Conservation (phyloP, 1,140 invertebrate species). For the Drosophila pachea region DNA sequence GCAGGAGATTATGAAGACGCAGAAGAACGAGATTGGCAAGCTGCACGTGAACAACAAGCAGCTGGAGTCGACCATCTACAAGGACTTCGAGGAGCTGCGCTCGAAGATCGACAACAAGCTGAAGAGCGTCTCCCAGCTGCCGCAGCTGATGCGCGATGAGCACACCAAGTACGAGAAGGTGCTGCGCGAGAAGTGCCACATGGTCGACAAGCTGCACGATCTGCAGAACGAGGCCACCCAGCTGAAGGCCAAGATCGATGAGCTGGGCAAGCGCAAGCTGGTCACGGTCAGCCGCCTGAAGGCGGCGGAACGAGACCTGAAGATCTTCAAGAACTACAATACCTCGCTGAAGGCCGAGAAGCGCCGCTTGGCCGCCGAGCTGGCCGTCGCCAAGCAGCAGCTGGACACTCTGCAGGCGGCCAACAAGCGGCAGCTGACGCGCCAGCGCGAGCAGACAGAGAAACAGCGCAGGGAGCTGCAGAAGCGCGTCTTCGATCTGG, state of each 20-base stretch:
- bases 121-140: slow-evolving; percentile 60
- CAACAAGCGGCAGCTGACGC: slow-evolving; percentile 58
- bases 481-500: slow-evolving; percentile 69
- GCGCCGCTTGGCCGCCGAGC: slow-evolving; percentile 49
- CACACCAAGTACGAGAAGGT: slow-evolving; percentile 63
- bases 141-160: slow-evolving; percentile 64
- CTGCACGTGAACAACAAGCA: slow-evolving; percentile 68
- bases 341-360: slow-evolving; percentile 63
- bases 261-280: slow-evolving; percentile 58
- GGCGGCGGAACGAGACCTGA: slow-evolving; percentile 67
- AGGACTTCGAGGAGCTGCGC: slow-evolving; percentile 58
- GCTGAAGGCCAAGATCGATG: slow-evolving; percentile 67
- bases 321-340: slow-evolving; percentile 76
- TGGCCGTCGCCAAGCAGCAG: slow-evolving; percentile 51
- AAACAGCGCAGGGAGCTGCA: slow-evolving; percentile 71
- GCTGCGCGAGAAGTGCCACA: slow-evolving; percentile 59
- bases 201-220: slow-evolving; percentile 59
- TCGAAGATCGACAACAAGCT: slow-evolving; percentile 65
- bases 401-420: slow-evolving; percentile 56
- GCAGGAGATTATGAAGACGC: slow-evolving; percentile 71
- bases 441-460: slow-evolving; percentile 71
- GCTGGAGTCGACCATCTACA: slow-evolving; percentile 61
- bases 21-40: slow-evolving; percentile 73
- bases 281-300: slow-evolving; percentile 64
- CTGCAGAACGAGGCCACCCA: slow-evolving; percentile 62